phyloP scores from a whole-genome alignment of 2,113 vertebrate species.

The Ranitomeya variabilis region DNA sequence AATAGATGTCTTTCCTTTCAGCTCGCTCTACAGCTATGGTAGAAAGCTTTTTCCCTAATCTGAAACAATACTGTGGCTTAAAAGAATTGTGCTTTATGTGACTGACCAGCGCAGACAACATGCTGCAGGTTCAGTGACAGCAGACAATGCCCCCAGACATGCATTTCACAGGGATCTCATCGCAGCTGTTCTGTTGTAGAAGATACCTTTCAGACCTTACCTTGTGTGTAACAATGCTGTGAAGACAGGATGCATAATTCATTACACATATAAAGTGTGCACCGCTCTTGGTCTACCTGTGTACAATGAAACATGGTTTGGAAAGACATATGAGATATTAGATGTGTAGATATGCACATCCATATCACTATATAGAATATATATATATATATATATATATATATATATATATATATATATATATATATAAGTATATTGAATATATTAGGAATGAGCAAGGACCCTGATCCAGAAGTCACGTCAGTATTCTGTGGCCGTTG shows the following conservation, averaged over 20 bases:
- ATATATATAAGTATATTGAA: too few relatives aligned
- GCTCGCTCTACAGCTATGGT: slow-evolving; percentile 61
- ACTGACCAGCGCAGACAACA: slow-evolving; percentile 1
- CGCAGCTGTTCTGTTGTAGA: slow-evolving; percentile 46
- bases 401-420: too few relatives aligned
- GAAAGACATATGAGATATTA: neutral
- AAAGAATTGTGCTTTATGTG: slow-evolving; percentile 28
- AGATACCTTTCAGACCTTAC: slow-evolving; percentile 31
- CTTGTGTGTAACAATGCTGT: slow-evolving; percentile 25
- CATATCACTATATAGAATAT: too few relatives aligned
- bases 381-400: too few relatives aligned
- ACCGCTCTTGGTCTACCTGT: neutral
- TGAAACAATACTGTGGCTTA: neutral
- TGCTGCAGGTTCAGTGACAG: slow-evolving; percentile 2
- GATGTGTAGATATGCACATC: neutral
- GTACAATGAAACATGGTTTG: neutral
- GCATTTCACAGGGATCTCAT: slow-evolving; percentile 44
- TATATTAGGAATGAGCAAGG: too few relatives aligned
- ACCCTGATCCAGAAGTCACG: too few relatives aligned
- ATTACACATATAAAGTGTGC: slow-evolving; percentile 27
- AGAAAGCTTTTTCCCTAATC: slow-evolving; percentile 59
- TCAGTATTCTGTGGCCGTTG: too few relatives aligned
- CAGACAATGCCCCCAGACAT: slow-evolving; percentile 38
- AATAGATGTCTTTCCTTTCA: slow-evolving; percentile 71
- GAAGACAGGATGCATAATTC: slow-evolving; percentile 37